Base-by-base conservation (phyloP, 2,797 vertebrate species). In the Alectoris magna region DNA sequence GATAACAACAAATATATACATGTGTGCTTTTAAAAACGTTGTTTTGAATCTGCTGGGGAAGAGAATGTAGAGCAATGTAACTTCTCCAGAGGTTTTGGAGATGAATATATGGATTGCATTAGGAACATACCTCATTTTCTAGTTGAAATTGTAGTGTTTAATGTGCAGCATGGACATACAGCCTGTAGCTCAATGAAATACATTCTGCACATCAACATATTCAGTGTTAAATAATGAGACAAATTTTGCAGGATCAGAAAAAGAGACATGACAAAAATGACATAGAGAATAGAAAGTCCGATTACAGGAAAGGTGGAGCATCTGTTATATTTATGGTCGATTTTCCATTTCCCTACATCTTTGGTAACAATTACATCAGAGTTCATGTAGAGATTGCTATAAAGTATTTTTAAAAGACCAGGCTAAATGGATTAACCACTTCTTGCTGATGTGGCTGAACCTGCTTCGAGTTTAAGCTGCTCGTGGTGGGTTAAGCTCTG, bases 301-400 rank as follows among this genome's bases (percentile, higher is more conserved):
- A 9, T 60, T 90, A 93, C 60, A 88, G 85, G 83, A 90, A 93
- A 92, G 49, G 68, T 1, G 16, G 49, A 92, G 56, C 27, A 58
- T 81, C 59, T 92, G 38, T 86, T 68, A 24, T 26, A 68, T 69
- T 58, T 87, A 49, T 19, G 49, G 63, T n/a, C 76, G 48, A 79
- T 93, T 93, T 93, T 93, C 83, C 79, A 68, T 68, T 93, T 68
- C 73, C 51, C 73, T 76, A 18, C 26, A 13, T 81, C 43, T 56
- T 85, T 85, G 41, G 27, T 72, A 83, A 53, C 14, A 87, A 36
- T 87, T 87, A 67, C 58, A 67, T 68, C 74, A 73, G 39, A 76
- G 19, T 23, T 72, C 48, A 13, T 44, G 36, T 75, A 48, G 68
- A 71, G 44, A 83, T 21, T 43, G 70, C 21, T 81, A 39, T 39